Evolutionary conservation across 2,113 vertebrate genomes (phyloP).

Genomic region (Apistogramma diplotaenia): DNA sequence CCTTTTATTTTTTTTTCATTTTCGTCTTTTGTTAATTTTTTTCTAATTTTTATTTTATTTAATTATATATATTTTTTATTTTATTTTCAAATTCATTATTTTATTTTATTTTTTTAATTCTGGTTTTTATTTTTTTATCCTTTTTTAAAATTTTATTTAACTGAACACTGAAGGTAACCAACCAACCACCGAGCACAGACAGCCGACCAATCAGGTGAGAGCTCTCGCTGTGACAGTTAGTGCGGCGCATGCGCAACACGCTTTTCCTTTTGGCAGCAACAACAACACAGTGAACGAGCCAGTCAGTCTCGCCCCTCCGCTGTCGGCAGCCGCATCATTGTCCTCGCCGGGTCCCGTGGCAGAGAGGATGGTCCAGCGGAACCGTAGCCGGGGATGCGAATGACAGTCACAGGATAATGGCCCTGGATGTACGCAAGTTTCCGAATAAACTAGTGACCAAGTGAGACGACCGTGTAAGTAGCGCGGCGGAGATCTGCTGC

Average conservation of each 20-base stretch:
- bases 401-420: constrained; percentile 56
- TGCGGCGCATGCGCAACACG: constrained; percentile 44
- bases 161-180: background rate
- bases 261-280: constrained; percentile 57
- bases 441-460: constrained; percentile 29
- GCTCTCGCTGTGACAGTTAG: constrained; percentile 11
- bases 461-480: constrained; percentile 62
- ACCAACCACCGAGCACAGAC: background rate
- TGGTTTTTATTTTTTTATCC: background rate
- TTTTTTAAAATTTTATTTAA: background rate
- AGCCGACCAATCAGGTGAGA: constrained; percentile 50
- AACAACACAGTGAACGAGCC: constrained; percentile 52
- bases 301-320: constrained; percentile 43
- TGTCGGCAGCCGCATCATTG: constrained; percentile 20
- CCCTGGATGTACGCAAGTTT: constrained; percentile 21
- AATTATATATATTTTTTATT: background rate
- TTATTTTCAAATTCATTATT: background rate
- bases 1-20: no score
- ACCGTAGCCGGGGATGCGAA: constrained; percentile 29
- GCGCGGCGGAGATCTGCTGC: constrained; percentile 4
- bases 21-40: no score
- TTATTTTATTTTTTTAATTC: background rate
- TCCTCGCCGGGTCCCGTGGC: constrained; percentile 41
- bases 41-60: background rate
- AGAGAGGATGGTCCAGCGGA: constrained; percentile 63